These are phyloP conservation scores for Caerostris darwini DNA, from an alignment of 1,140 invertebrate species.

Conservation along the genomic window DNA sequence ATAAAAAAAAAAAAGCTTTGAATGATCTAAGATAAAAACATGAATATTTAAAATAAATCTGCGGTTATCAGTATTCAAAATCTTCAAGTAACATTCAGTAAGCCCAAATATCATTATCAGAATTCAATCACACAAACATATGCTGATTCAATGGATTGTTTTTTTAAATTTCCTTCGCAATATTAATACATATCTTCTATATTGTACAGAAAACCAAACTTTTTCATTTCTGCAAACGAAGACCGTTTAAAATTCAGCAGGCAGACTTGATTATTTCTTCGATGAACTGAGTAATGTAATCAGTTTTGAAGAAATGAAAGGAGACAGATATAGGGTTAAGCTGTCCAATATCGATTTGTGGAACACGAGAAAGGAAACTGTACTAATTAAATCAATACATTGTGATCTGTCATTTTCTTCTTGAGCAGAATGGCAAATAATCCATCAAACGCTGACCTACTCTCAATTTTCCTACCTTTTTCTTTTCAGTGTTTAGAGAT, in stretches of 20 bases:
- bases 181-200: no score
- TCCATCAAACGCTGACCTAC: slow-evolving; percentile 8
- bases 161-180: no score
- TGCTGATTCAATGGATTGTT: no score
- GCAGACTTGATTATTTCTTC: not conserved
- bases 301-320: not conserved
- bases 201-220: not conserved
- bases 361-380: not conserved
- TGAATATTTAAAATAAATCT: no score
- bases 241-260: not conserved
- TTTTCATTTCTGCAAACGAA: not conserved
- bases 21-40: no score
- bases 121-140: no score
- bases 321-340: not conserved
- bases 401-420: slow-evolving; percentile 28
- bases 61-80: no score
- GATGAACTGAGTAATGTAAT: not conserved
- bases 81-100: no score
- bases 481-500: not conserved
- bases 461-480: not conserved
- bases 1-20: no score
- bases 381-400: not conserved
- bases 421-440: not conserved
- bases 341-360: not conserved
- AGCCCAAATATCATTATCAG: no score